phyloP scores from a whole-genome alignment of 1,140 invertebrate genomes.

The Dermatophagoides farinae region DNA sequence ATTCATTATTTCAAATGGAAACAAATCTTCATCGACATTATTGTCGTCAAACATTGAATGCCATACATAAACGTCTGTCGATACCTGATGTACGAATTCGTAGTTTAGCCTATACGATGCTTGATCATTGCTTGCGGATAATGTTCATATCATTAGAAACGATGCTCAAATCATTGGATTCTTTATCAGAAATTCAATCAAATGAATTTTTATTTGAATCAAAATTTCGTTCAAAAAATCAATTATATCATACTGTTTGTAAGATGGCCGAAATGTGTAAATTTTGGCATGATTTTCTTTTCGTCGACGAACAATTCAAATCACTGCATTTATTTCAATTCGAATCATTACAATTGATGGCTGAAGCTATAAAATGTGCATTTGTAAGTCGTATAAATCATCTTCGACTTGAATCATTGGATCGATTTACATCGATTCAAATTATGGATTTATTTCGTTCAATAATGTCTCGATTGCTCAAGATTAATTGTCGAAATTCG shows the following conservation, averaged over 20 bases:
- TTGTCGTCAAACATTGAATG: neutral
- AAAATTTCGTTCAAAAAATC: neutral
- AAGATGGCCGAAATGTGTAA: neutral
- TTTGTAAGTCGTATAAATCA: neutral
- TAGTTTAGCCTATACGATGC: neutral
- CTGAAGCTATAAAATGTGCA: neutral
- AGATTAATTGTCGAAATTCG: neutral
- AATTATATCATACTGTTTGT: neutral
- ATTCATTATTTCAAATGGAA: too few relatives aligned
- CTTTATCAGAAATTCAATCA: neutral
- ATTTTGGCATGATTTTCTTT: constrained; percentile 1
- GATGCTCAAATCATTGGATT: neutral
- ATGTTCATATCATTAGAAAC: neutral
- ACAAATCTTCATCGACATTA: neutral
- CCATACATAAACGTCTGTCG: neutral
- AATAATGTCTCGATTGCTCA: neutral
- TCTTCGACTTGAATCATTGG: neutral
- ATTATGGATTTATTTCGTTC: neutral
- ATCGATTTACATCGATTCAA: neutral
- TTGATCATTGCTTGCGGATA: neutral
- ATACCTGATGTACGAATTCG: neutral
- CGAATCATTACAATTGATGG: neutral
- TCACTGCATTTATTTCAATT: neutral
- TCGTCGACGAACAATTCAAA: neutral
- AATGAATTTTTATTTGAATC: neutral